Conservation (phyloP, 2,797 vertebrate genomes). For the Enteromius argenteus region DNA sequence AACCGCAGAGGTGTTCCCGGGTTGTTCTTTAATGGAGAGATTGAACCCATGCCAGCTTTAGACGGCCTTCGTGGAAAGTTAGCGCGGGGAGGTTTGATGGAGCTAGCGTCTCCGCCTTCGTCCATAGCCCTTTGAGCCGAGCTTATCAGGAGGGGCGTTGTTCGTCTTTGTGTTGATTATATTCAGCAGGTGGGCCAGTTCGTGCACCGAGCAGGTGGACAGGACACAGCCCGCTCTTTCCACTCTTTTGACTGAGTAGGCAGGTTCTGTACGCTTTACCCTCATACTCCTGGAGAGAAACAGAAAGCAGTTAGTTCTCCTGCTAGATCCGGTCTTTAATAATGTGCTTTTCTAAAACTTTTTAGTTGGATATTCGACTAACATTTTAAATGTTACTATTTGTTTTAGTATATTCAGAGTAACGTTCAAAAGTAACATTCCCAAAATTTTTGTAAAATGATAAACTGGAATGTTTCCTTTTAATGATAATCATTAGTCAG, state of each 20-base stretch:
- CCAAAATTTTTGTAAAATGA: neutral
- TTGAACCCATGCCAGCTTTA: conserved; percentile 43
- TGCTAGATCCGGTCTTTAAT: neutral
- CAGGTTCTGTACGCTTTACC: conserved; percentile 33
- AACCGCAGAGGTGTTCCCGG: conserved; percentile 36
- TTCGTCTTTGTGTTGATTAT: conserved; percentile 71
- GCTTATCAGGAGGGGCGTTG: conserved; percentile 78
- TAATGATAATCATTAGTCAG: neutral
- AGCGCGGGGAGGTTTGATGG: conserved; percentile 47
- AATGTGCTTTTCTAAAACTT: neutral
- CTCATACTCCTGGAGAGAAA: conserved; percentile 17
- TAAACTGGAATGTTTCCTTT: too few species aligned
- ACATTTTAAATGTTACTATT: too few species aligned
- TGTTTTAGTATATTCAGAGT: too few species aligned
- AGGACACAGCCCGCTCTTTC: conserved; percentile 80
- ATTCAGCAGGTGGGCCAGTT: conserved; percentile 81
- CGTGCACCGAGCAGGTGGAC: conserved; percentile 84
- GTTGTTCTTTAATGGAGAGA: conserved; percentile 38
- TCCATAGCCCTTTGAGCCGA: conserved; percentile 83
- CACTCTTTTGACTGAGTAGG: conserved; percentile 80
- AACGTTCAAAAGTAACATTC: neutral
- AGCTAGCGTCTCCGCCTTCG: conserved; percentile 79
- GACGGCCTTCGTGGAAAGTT: conserved; percentile 32
- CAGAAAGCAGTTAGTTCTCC: conserved; percentile 6
- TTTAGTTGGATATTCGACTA: neutral